These are phyloP conservation scores for Leptura quadrifasciata DNA, from an alignment of 2,888 invertebrate species.

Conservation along the genomic window DNA sequence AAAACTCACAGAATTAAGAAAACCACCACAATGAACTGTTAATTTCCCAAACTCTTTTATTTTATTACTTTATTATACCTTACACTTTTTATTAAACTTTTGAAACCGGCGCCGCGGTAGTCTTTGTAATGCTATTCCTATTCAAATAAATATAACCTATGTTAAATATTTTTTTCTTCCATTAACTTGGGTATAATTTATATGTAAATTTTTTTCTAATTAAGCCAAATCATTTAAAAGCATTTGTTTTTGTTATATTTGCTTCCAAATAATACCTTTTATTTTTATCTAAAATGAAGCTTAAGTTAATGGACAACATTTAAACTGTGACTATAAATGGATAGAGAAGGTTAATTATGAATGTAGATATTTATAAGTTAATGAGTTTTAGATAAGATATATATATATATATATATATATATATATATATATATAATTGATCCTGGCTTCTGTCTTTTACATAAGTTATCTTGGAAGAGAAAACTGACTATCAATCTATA, in stretches of 20 bases:
- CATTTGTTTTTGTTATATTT: conserved; percentile 25
- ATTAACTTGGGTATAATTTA: conserved; percentile 29
- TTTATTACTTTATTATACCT: conserved; percentile 46
- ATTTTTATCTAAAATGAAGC: conserved; percentile 27
- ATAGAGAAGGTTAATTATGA: conserved; percentile 10
- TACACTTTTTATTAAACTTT: conserved; percentile 33
- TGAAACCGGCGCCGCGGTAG: conserved; percentile 31
- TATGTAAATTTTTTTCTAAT: conserved; percentile 38
- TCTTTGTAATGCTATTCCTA: conserved; percentile 27
- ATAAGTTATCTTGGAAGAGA: not conserved
- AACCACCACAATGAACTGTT: conserved; percentile 57
- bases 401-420: no score
- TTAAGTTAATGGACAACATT: conserved; percentile 1
- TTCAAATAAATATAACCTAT: conserved; percentile 34
- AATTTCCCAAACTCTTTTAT: conserved; percentile 51
- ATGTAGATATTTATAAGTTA: conserved; percentile 30
- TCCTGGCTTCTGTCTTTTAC: conserved; percentile 14
- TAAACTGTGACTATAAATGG: conserved; percentile 26
- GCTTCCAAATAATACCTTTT: not conserved
- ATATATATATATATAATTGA: no score
- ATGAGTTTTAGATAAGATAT: conserved; percentile 33
- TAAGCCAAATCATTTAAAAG: conserved; percentile 19
- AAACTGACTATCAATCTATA: not conserved
- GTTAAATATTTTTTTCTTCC: conserved; percentile 19
- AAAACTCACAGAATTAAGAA: conserved; percentile 63